phyloP scores from a whole-genome alignment of 2,797 vertebrate species.

The Esox lucius region DNA sequence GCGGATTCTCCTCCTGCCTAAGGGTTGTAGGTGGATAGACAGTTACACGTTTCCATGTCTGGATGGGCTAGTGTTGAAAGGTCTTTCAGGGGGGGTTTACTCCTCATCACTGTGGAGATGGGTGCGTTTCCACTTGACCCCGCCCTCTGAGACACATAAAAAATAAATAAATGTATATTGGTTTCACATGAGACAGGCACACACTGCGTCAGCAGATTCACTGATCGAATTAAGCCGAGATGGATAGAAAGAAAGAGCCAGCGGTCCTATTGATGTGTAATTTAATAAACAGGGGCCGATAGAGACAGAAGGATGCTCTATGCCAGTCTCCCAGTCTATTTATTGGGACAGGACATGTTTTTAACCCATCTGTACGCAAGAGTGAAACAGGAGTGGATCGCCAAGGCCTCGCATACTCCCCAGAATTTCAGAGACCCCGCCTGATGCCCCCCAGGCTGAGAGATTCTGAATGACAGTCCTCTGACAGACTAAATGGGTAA shows the following conservation, averaged over 20 bases:
- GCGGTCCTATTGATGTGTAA: slow-evolving; percentile 83
- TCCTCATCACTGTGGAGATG: neutral
- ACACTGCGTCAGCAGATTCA: slow-evolving; percentile 83
- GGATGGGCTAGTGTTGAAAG: neutral
- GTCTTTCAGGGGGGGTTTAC: neutral
- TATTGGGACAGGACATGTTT: slow-evolving; percentile 48
- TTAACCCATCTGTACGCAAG: slow-evolving; percentile 44
- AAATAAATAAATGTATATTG: slow-evolving; percentile 80
- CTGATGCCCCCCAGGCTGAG: neutral
- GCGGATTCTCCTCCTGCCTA: neutral
- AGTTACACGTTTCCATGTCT: neutral
- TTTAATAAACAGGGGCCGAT: slow-evolving; percentile 77
- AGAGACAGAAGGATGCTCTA: slow-evolving; percentile 64
- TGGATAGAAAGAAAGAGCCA: slow-evolving; percentile 61
- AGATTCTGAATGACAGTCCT: neutral
- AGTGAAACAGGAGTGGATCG: slow-evolving; percentile 10
- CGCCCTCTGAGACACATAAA: slow-evolving; percentile 28
- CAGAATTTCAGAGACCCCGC: slow-evolving; percentile 9
- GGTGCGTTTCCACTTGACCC: neutral
- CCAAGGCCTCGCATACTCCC: slow-evolving; percentile 38
- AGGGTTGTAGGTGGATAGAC: neutral
- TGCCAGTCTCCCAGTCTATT: slow-evolving; percentile 57
- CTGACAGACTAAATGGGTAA: neutral
- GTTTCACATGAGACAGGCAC: slow-evolving; percentile 87
- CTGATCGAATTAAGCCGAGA: slow-evolving; percentile 86